Percentiles rank a stretch among this genome's conserved stretches.
phyloP scores from a whole-genome alignment of 2,797 vertebrate genomes.

The Podargus strigoides region DNA sequence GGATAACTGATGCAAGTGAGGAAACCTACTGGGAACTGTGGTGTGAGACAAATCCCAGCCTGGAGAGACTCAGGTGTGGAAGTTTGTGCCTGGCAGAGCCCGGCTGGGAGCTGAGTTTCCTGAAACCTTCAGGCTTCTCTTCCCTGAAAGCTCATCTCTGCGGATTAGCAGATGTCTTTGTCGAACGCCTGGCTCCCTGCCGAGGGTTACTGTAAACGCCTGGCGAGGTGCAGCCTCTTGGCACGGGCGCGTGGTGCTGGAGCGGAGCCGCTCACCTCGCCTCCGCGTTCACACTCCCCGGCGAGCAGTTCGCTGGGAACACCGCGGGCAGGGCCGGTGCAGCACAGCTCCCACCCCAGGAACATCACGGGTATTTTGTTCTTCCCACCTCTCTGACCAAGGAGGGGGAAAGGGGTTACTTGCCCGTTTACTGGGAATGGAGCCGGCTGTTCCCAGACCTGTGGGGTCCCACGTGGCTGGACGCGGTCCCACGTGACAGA shows the following conservation, averaged over 20 bases:
- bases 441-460: background rate
- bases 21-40: background rate
- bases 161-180: conserved; percentile 27
- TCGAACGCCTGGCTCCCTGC: background rate
- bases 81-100: background rate
- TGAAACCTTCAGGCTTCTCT: background rate
- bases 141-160: conserved; percentile 11
- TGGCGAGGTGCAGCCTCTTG: conserved; percentile 34
- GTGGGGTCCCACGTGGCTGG: rapidly evolving
- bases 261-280: background rate
- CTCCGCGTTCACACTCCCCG: no score
- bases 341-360: background rate
- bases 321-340: rapidly evolving
- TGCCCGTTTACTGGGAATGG: background rate
- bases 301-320: background rate
- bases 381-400: background rate
- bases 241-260: rapidly evolving
- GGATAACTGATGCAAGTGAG: background rate
- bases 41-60: background rate
- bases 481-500: rapidly evolving
- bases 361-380: rapidly evolving
- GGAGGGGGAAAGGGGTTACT: background rate
- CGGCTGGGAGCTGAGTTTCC: background rate
- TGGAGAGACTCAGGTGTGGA: background rate
- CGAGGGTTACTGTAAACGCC: conserved; percentile 51